phyloP scores from a whole-genome alignment of 92 coral and sea anemone species.

The Montipora capitata region DNA sequence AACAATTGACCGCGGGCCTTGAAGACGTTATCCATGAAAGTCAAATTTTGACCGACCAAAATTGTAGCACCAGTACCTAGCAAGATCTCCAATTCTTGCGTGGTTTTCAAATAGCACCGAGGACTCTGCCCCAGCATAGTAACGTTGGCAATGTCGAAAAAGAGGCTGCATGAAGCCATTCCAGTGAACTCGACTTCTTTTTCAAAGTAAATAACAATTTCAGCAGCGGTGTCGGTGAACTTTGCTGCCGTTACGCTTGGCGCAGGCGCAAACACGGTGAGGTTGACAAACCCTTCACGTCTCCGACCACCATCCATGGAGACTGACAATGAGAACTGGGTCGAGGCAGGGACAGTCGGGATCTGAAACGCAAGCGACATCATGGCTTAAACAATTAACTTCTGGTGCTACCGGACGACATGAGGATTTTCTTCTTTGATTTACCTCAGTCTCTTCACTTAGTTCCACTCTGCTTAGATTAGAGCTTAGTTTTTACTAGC shows the following conservation, averaged over 20 bases:
- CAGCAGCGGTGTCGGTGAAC: slow-evolving; percentile 54
- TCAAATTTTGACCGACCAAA: neutral
- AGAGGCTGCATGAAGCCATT: slow-evolving; percentile 16
- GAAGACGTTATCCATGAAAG: slow-evolving; percentile 40
- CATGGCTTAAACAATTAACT: too few relatives aligned
- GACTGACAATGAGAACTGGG: slow-evolving; percentile 13
- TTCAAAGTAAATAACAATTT: slow-evolving; percentile 31
- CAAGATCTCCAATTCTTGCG: slow-evolving; percentile 24
- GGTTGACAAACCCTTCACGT: neutral
- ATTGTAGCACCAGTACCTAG: slow-evolving; percentile 28
- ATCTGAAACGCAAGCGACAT: neutral
- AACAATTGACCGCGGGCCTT: slow-evolving; percentile 35
- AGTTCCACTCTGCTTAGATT: too few relatives aligned
- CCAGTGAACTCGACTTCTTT: slow-evolving; percentile 16
- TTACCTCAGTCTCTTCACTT: too few relatives aligned
- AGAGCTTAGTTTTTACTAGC: too few relatives aligned
- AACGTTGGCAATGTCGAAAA: slow-evolving; percentile 32
- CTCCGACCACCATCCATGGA: slow-evolving; percentile 44
- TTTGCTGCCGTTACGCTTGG: slow-evolving; percentile 32
- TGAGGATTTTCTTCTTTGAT: too few relatives aligned
- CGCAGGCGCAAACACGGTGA: slow-evolving; percentile 48
- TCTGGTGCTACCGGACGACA: too few relatives aligned
- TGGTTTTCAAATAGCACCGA: neutral
- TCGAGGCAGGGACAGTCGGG: neutral
- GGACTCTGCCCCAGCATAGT: slow-evolving; percentile 39